Percentiles rank a stretch among this genome's conserved stretches.
phyloP scores from a whole-genome alignment of 2,797 vertebrate genomes.

The Furcifer pardalis region DNA sequence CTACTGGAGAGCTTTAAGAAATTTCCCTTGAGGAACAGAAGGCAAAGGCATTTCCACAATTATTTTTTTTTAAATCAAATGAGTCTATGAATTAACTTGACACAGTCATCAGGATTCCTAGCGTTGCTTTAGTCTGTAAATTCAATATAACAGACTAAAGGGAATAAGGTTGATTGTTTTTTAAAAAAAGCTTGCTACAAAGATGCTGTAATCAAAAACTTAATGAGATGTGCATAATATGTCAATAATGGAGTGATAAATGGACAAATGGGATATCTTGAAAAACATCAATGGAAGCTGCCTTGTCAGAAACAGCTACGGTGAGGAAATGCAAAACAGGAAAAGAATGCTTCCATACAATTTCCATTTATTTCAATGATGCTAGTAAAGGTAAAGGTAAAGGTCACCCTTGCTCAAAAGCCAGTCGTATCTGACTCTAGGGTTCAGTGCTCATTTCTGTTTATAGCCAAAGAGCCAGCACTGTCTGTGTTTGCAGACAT shows the following conservation, averaged over 20 bases:
- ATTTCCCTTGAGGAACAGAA: not conserved
- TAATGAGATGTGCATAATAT: constrained; percentile 21
- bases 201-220: constrained; percentile 6
- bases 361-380: constrained; percentile 8
- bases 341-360: constrained; percentile 6
- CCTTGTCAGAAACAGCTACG: constrained; percentile 23
- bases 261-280: constrained; percentile 9
- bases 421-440: too few species aligned
- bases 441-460: too few species aligned
- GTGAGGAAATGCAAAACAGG: constrained; percentile 17
- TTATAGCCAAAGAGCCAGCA: too few species aligned
- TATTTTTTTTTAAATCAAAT: not conserved
- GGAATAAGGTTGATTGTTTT: constrained; percentile 27
- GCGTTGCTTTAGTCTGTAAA: constrained; percentile 36
- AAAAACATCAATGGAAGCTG: constrained; percentile 10
- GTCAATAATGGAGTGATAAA: constrained; percentile 15
- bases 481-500: too few species aligned
- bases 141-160: not conserved
- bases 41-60: not conserved
- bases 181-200: constrained; percentile 5
- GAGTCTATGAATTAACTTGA: constrained; percentile 17
- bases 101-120: constrained; percentile 47
- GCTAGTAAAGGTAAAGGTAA: too few species aligned
- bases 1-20: constrained; percentile 8
- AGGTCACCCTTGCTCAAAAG: too few species aligned